Evolutionary conservation across 1,140 invertebrate species (phyloP).

Genomic region (Oryzaephilus surinamensis): DNA sequence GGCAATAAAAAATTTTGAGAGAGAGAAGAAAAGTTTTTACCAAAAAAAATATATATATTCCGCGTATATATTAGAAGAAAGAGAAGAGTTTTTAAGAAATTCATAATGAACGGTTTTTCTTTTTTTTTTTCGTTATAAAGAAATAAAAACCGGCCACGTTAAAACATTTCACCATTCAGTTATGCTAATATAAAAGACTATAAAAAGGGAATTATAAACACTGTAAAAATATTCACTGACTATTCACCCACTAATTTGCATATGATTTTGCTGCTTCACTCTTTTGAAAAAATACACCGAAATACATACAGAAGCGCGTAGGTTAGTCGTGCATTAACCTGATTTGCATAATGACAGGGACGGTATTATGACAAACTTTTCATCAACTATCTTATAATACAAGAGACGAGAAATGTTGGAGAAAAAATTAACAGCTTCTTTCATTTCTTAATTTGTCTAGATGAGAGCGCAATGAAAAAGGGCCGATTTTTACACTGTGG

Average conservation of each 20-base stretch:
- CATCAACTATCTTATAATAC: conserved; percentile 17
- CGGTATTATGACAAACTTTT: conserved; percentile 26
- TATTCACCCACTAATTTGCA: conserved; percentile 34
- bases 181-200: conserved; percentile 31
- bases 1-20: conserved; percentile 19
- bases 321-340: conserved; percentile 27
- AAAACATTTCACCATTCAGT: conserved; percentile 28
- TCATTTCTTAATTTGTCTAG: conserved; percentile 15
- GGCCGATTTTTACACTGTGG: no score
- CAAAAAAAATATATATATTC: no score
- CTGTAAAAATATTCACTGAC: conserved; percentile 37
- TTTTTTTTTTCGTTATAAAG: conserved; percentile 10
- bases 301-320: no score
- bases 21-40: no score
- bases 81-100: conserved; percentile 27
- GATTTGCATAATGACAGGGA: conserved; percentile 34
- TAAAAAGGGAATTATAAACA: conserved; percentile 38
- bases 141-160: conserved; percentile 23
- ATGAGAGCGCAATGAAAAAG: conserved; percentile 16
- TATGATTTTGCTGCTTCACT: conserved; percentile 34
- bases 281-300: conserved; percentile 23
- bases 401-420: background rate
- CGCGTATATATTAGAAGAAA: no score
- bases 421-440: conserved; percentile 9
- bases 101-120: conserved; percentile 23